Evolutionary conservation across 2,797 vertebrate species (phyloP), one percentile per base, ranked within the genome.

Genomic region (Dicrostonyx torquatus): DNA sequence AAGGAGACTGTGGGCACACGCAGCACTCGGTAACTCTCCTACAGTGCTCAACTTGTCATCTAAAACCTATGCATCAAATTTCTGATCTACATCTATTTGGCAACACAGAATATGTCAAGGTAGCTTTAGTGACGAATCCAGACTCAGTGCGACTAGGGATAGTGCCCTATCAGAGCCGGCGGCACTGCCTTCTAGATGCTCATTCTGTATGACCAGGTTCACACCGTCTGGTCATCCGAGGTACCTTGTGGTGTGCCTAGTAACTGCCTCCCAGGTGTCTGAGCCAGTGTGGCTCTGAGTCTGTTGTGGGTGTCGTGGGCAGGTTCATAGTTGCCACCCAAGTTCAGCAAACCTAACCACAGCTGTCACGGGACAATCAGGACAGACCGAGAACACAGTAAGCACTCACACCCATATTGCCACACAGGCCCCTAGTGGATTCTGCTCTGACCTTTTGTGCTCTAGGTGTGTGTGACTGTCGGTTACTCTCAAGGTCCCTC

Each of bases 81-180:
- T 84, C 31, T 79, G 14, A 88, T 37, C 11, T 88, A 70, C 80
- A 20, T 80, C 14, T 37, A 2, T 37, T 48, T 68, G 18, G 40
- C 84, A 85, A 68, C 37, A n/a, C 3, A 68, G 12, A 62, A 5
- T 45, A 70, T 53, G n/a, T 26, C 64, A 70, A 50, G 14, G 18
- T 76, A 40, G 55, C 80, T 87, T 83, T 55, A 77, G 24, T 48
- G 15, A 55, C 11, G 43, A 10, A 18, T 43, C 34, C 68, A 20
- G 26, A 24, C 14, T 29, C 77, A 50, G 31, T n/a, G 26, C 11
- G 6, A 18, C 76, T 83, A 45, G 50, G 40, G 55, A 43, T 4
- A 15, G 55, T 5, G 45, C 9, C 37, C 18, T 18, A 34, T 0
- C 9, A 40, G 11, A 6, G 34, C 22, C 0, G 1, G 31, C 13